A percentile compares a stretch with the other conserved stretches of the same genome.
Conservation (phyloP, 2,113 vertebrate species). For the Gymnorhina tibicen region DNA sequence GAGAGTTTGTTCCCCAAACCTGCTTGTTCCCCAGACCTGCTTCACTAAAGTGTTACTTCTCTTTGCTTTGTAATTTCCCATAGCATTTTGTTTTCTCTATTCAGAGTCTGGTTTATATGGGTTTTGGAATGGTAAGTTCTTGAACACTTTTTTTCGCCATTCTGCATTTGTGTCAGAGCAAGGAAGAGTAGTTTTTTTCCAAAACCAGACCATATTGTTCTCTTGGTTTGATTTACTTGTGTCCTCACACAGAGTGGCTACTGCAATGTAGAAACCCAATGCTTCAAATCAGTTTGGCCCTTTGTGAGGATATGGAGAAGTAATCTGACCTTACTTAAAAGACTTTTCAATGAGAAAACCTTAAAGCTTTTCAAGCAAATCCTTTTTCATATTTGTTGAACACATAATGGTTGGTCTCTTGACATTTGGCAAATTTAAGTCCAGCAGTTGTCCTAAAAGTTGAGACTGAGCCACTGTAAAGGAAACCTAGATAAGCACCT, state of each 20-base stretch:
- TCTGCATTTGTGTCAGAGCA: background rate
- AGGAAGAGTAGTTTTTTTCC: background rate
- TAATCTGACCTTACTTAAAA: background rate
- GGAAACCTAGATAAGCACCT: background rate
- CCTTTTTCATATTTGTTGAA: background rate
- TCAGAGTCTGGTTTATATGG: background rate
- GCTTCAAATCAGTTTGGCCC: background rate
- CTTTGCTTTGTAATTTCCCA: background rate
- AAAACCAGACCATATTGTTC: background rate
- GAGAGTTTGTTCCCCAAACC: background rate
- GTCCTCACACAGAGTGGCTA: background rate
- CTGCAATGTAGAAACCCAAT: background rate
- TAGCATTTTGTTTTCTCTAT: background rate
- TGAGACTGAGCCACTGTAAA: background rate
- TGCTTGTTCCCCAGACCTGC: background rate
- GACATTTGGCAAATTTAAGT: background rate
- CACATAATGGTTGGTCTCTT: fast-evolving
- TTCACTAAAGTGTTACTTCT: background rate
- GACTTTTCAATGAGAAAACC: background rate
- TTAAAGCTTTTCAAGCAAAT: background rate
- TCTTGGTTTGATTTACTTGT: background rate
- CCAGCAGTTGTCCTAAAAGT: background rate
- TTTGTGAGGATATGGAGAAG: background rate
- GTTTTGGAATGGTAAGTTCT: background rate
- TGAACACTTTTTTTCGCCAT: background rate